Percentiles rank a stretch among this genome's conserved stretches.
Conservation (phyloP, 2,888 invertebrate genomes). For the Galerucella pusilla region DNA sequence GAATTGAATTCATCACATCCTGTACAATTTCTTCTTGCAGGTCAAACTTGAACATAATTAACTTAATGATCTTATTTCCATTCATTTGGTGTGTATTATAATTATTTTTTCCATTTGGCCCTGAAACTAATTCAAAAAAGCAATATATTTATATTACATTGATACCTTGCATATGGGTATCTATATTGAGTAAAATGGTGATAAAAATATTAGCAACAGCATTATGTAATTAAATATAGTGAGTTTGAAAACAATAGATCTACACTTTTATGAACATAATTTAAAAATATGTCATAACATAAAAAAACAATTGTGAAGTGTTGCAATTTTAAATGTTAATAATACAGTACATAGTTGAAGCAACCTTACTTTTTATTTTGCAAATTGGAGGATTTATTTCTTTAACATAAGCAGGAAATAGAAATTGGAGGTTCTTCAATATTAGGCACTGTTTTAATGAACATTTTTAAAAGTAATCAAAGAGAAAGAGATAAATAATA, state of each 20-base stretch:
- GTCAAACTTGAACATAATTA: background rate
- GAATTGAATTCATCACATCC: no score
- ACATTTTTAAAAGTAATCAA: no score
- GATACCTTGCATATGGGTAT: slow-evolving; percentile 30
- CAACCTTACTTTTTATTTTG: background rate
- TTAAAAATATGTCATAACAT: slow-evolving; percentile 1
- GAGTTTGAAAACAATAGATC: no score
- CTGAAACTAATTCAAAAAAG: slow-evolving; percentile 20
- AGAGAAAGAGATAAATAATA: no score
- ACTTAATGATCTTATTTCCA: background rate
- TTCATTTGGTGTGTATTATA: background rate
- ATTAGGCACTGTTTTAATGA: background rate
- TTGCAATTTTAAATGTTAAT: background rate
- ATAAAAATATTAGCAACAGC: slow-evolving; percentile 27
- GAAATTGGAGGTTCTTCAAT: background rate
- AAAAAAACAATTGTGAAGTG: background rate
- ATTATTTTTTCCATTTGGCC: background rate
- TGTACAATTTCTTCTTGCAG: no score
- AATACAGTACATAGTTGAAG: background rate
- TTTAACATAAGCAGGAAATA: background rate
- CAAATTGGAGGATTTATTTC: background rate
- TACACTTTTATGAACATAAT: background rate
- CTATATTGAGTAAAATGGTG: slow-evolving; percentile 28
- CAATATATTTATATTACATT: slow-evolving; percentile 20
- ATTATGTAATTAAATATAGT: slow-evolving; percentile 25